phyloP scores from a whole-genome alignment of 2,888 invertebrate species.

The Drosophila seclusa region DNA sequence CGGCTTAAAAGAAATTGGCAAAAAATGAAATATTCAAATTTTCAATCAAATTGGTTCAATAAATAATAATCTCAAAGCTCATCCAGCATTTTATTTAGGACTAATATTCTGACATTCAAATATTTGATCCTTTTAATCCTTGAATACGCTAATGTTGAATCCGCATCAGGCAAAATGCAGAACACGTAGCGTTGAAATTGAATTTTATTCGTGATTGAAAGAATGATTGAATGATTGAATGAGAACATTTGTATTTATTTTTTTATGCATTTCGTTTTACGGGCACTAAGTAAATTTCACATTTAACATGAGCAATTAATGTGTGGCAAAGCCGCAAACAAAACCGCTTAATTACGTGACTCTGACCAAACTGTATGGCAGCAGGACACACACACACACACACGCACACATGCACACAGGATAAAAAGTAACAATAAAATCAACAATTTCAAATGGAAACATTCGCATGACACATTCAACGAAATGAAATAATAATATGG shows the following conservation, averaged over 20 bases:
- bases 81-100: neutral
- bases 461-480: slow-evolving; percentile 73
- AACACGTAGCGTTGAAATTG: slow-evolving; percentile 4
- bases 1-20: neutral
- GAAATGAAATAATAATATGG: slow-evolving; percentile 78
- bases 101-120: slow-evolving; percentile 8
- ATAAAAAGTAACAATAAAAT: slow-evolving; percentile 13
- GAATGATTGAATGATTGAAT: neutral
- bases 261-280: slow-evolving; percentile 12
- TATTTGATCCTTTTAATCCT: neutral
- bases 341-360: slow-evolving; percentile 79
- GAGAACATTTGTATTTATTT: slow-evolving; percentile 3
- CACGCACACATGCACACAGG: slow-evolving; percentile 5
- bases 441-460: slow-evolving; percentile 52
- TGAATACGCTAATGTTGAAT: slow-evolving; percentile 8
- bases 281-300: slow-evolving; percentile 60
- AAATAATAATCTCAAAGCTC: neutral
- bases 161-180: slow-evolving; percentile 1
- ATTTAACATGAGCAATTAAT: slow-evolving; percentile 77
- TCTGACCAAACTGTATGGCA: slow-evolving; percentile 40
- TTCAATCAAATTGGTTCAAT: neutral
- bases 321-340: slow-evolving; percentile 77
- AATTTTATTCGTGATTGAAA: neutral
- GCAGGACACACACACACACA: slow-evolving; percentile 10
- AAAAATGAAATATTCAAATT: neutral